Evolutionary conservation across 2,888 invertebrate species (phyloP), one percentile per base, ranked within the genome.

Genomic region (Cerastis rubricosa): DNA sequence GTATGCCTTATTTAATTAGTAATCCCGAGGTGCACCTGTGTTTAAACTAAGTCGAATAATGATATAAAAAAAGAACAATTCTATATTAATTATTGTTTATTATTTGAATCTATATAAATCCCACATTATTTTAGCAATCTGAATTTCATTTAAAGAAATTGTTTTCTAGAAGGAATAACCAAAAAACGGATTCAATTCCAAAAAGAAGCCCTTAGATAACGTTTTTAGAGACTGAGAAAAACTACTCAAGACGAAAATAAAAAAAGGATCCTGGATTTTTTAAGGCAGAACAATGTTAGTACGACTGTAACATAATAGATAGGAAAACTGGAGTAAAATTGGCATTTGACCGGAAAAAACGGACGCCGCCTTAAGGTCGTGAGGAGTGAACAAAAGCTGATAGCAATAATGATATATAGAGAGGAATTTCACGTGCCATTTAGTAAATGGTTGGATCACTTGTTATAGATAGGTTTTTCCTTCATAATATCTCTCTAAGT

Each of bases 341-440:
- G 69, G 61, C 74, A 82, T 78, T 82, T 80, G 86, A 81, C 76
- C 83, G 78, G 80, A 87, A 87, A 77, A 77, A 78, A 84, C 59
- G 78, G 68, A 63, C 61, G 72, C 67, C 49, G 76, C 72, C 67
- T 67, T 80, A 64, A 76, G 81, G 80, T 74, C 74, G 76, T 49
- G 66, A 81, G 72, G 79, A 84, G 77, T 81, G 88, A 82, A 75
- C 85, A 80, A 77, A 78, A 70, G 65, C 79, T 80, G 87, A 87
- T 88, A 88, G 74, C 81, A 83, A 72, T 86, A 81, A 81, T 86
- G 86, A 88, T 88, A 76, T 88, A 88, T 86, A 66, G 61, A 65
- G 47, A 63, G 64, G 71, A 65, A 83, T 86, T 88, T 81, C 43
- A 86, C 79, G 78, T 74, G 17, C 72, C 86, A 88, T 86, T 88